Conservation (phyloP, 2,797 vertebrate species). For the Fundulus diaphanus region DNA sequence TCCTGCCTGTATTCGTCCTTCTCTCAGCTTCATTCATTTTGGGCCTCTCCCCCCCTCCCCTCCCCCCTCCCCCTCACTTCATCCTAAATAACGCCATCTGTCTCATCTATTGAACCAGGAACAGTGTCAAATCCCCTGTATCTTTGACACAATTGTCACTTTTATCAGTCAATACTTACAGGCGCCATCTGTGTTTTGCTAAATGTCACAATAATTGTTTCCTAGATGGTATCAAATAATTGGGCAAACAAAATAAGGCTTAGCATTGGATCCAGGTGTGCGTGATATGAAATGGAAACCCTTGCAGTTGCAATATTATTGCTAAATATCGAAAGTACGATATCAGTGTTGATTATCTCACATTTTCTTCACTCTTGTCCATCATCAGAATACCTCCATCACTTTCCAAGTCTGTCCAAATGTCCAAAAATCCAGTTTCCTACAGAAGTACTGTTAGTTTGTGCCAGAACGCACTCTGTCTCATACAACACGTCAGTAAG, state of each 20-base stretch:
- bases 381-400: too few relatives aligned
- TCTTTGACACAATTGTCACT: constrained; percentile 48
- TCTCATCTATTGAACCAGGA: constrained; percentile 61
- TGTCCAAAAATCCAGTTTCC: too few relatives aligned
- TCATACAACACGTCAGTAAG: too few relatives aligned
- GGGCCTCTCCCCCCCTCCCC: constrained; percentile 53
- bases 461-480: too few relatives aligned
- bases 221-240: background rate
- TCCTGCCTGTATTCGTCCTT: constrained; percentile 61
- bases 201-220: constrained; percentile 21
- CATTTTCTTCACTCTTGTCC: too few relatives aligned
- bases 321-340: too few relatives aligned
- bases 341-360: too few relatives aligned
- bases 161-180: constrained; percentile 13
- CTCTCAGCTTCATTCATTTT: constrained; percentile 60
- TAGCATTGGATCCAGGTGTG: background rate
- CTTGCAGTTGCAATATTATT: background rate
- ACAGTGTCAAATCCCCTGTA: constrained; percentile 56
- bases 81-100: constrained; percentile 57
- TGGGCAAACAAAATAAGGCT: background rate
- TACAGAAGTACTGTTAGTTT: too few relatives aligned
- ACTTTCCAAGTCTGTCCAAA: too few relatives aligned
- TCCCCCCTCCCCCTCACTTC: constrained; percentile 61
- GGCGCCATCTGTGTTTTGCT: constrained; percentile 5
- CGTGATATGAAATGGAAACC: background rate